These are phyloP conservation scores for Gymnoscopelus braueri DNA, from an alignment of 2,797 vertebrate genomes.

Conservation along the genomic window DNA sequence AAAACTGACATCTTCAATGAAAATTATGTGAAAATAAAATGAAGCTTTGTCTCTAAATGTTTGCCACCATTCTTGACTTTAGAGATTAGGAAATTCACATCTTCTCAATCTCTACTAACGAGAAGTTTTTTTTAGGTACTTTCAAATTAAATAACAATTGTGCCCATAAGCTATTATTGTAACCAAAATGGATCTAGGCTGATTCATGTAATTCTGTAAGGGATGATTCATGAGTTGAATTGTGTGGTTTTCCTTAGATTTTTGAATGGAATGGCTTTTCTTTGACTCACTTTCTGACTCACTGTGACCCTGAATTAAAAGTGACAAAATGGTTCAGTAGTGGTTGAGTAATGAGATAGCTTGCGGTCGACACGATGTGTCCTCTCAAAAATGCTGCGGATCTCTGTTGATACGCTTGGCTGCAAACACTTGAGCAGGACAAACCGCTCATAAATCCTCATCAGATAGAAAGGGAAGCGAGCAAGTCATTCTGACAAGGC, in stretches of 20 bases:
- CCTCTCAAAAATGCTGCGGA: slow-evolving; percentile 25
- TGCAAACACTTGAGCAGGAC: slow-evolving; percentile 1
- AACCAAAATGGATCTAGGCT: slow-evolving; percentile 47
- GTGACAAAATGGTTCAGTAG: slow-evolving; percentile 33
- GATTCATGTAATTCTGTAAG: slow-evolving; percentile 68
- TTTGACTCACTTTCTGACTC: slow-evolving; percentile 62
- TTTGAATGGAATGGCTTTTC: slow-evolving; percentile 23
- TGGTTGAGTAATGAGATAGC: slow-evolving; percentile 34
- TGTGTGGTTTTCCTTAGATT: slow-evolving; percentile 52
- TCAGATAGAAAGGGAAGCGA: slow-evolving; percentile 11
- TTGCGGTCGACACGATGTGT: slow-evolving; percentile 39
- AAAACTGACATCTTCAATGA: too few species aligned
- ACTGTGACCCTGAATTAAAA: slow-evolving; percentile 43
- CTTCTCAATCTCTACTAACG: slow-evolving; percentile 1
- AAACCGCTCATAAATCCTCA: slow-evolving; percentile 6
- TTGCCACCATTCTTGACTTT: slow-evolving; percentile 34
- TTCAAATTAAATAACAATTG: slow-evolving; percentile 53
- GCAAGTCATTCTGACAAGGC: slow-evolving; percentile 14
- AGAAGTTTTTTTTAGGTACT: slow-evolving; percentile 27
- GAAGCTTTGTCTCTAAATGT: slow-evolving; percentile 10
- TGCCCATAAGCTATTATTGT: slow-evolving; percentile 52
- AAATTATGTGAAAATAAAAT: too few species aligned
- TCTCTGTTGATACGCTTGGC: slow-evolving; percentile 29
- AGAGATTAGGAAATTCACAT: slow-evolving; percentile 17
- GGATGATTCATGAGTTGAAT: slow-evolving; percentile 63